A percentile compares a stretch with the other conserved stretches of the same genome.
Evolutionary conservation across 1,140 invertebrate genomes (phyloP).

Genomic region (Wasmannia auropunctata): DNA sequence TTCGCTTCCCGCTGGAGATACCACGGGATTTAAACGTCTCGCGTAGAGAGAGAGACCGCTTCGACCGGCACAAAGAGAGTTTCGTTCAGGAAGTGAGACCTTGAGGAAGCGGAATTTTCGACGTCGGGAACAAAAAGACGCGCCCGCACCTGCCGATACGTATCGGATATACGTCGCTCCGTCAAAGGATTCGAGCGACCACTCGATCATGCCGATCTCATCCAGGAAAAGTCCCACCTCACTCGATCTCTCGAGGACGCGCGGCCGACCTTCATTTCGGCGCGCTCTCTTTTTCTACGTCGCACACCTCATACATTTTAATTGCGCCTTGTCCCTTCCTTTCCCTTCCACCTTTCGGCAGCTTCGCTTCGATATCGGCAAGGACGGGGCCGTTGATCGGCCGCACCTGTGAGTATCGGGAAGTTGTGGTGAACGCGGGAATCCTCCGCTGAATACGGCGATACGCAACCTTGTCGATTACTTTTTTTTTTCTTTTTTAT

Average conservation of each 20-base stretch:
- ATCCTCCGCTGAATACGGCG: background rate
- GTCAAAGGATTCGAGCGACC: conserved; percentile 14
- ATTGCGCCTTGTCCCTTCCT: conserved; percentile 37
- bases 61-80: background rate
- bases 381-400: conserved; percentile 46
- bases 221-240: conserved; percentile 26
- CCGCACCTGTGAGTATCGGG: background rate
- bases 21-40: background rate
- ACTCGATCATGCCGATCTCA: conserved; percentile 23
- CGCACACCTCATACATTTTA: conserved; percentile 29
- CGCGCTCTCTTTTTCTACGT: conserved; percentile 32
- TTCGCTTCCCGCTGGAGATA: background rate
- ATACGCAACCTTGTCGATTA: background rate
- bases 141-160: background rate
- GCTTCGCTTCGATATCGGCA: conserved; percentile 25
- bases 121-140: conserved; percentile 30
- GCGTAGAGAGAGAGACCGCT: too few species aligned
- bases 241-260: conserved; percentile 57
- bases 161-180: background rate
- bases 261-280: conserved; percentile 33
- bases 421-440: background rate
- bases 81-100: conserved; percentile 31
- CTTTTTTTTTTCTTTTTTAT: background rate
- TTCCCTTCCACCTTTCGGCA: conserved; percentile 30
- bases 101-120: conserved; percentile 32